Percentiles rank a stretch among this genome's conserved stretches.
Evolutionary conservation across 2,888 invertebrate species (phyloP).

Genomic region (Fissipunctia ypsillon): DNA sequence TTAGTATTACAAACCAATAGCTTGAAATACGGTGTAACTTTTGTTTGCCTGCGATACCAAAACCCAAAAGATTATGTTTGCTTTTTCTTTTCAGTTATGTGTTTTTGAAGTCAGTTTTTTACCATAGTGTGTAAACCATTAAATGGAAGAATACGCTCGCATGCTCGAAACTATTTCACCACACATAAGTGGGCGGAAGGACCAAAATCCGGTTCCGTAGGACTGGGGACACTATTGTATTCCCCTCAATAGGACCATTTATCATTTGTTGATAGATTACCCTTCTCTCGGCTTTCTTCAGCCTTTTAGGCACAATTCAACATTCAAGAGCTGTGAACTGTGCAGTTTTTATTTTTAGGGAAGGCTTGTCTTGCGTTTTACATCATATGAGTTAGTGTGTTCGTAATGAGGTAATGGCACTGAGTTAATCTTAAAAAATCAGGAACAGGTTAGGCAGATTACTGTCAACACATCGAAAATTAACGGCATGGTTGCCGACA

Average conservation of each 20-base stretch:
- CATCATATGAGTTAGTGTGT: not conserved
- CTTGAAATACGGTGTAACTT: too few species aligned
- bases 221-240: conserved; percentile 17
- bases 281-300: conserved; percentile 3
- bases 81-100: too few species aligned
- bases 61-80: too few species aligned
- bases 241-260: conserved; percentile 4
- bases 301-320: not conserved
- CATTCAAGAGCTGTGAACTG: not conserved
- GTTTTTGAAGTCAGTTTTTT: too few species aligned
- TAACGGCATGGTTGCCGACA: not conserved
- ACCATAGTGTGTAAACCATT: not conserved
- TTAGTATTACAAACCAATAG: too few species aligned
- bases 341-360: not conserved
- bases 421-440: too few species aligned
- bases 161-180: not conserved
- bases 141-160: not conserved
- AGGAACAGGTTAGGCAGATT: not conserved
- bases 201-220: not conserved
- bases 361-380: not conserved
- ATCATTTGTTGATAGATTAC: conserved; percentile 34
- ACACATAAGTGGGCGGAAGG: not conserved
- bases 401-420: not conserved
- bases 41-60: too few species aligned
- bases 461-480: not conserved